Evolutionary conservation across 2,888 invertebrate species (phyloP), one percentile per base, ranked within the genome.

Genomic region (Andrena dorsata): DNA sequence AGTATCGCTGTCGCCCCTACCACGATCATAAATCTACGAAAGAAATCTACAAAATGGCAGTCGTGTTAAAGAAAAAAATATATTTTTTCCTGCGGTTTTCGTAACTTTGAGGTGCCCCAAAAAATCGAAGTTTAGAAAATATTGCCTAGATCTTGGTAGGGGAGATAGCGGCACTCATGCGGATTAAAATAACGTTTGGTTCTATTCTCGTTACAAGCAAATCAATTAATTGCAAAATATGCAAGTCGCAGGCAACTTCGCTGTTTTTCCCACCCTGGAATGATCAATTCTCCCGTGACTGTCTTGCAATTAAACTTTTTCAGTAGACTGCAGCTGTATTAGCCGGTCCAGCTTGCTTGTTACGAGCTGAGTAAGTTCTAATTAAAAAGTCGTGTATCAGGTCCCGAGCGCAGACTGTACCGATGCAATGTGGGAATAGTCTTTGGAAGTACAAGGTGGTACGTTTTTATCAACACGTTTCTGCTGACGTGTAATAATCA

Each of bases 311-410:
- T 53, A 47, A 56, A 51, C 13, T 47, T 63, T 71, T 53, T 72
- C 41, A 2, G n/a, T n/a, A 2, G 26, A n/a, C 0, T 53, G 13
- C 49, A 8, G 4, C 26, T 30, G n/a, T 16, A 41, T 30, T 35
- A 49, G 23, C 32, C 30, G 20, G 32, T 49, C 13, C 6, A 20
- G 47, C 26, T 26, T 20, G 64, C 7, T 65, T 16, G 64, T 58
- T 49, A 10, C 7, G 30, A 32, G 32, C 56, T n/a, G 41, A 58
- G 26, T 32, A 58, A 60, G 74, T 76, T 73, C 26, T 23, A 73
- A 76, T 76, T 60, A 73, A 73, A 73, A 73, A 35, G 73, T 20
- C 63, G 58, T 73, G 64, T 65, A 58, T 73, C 73, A 30, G 20
- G 35, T 26, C 7, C 2, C 6, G n/a, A 2, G 26, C 1, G 20